Evolutionary conservation across 2,888 invertebrate species (phyloP), one percentile per base, ranked within the genome.

Genomic region (Lamellibrachia satsuma): DNA sequence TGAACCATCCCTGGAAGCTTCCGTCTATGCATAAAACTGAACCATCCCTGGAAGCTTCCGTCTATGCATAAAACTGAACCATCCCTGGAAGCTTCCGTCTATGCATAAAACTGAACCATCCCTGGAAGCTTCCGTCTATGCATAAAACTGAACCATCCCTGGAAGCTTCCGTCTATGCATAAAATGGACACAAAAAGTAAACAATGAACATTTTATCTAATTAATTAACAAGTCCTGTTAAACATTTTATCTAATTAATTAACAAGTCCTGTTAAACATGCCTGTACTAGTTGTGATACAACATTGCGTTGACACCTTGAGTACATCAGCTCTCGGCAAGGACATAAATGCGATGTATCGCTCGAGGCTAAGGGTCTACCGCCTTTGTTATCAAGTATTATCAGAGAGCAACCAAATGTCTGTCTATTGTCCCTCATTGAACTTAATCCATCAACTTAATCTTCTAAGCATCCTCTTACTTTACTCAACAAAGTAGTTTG

Each of bases 281-380:
- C 75, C 75, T 22, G 2, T 15, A 1, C 75, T 75, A n/a, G 75
- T 75, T 22, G 75, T 22, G 75, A 75, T 75, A 75, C 22, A 3
- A 15, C 75, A 75, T 57, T 15, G 11, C 2, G 1, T 57, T 57
- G 8, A 57, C 11, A 7, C 75, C 39, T 39, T 22, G 96, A 93
- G 91, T 52, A 57, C 15, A 60, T 92, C 52, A 52, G 15, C 9
- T 55, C 9, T 92, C 75, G 90, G 52, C 52, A 90, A 15, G 52
- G 22, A 52, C 52, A 52, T n/a, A 52, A 91, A 91, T 52, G 91
- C 22, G n/a, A 51, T 22, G 39, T 27, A 52, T n/a, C 90, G 52
- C 75, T 75, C 22, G 6, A 75, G 22, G 75, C n/a, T 75, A 75
- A 75, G 75, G 75, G 75, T 75, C 75, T 75, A 75, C 15, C n/a